Percentiles rank a stretch among this genome's conserved stretches.
phyloP scores from a whole-genome alignment of 1,140 invertebrate species.

The Anastrepha ludens region DNA sequence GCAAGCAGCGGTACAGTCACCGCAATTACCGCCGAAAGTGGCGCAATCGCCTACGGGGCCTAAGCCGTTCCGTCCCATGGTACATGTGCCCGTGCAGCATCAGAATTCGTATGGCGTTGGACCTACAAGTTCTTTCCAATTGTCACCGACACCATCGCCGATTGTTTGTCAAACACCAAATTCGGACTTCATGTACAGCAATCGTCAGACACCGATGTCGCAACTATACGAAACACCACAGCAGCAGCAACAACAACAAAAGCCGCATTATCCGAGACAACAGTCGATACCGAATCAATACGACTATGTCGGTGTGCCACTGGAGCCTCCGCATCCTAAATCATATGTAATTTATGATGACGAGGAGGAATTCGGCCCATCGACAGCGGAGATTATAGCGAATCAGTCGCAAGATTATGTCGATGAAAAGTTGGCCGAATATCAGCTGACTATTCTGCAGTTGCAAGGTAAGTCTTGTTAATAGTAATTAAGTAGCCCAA shows the following conservation, averaged over 20 bases:
- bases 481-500: too few relatives aligned
- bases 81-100: slow-evolving; percentile 63
- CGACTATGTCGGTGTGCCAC: slow-evolving; percentile 78
- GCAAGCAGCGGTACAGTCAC: slow-evolving; percentile 55
- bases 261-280: slow-evolving; percentile 53
- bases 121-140: slow-evolving; percentile 72
- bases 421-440: slow-evolving; percentile 94
- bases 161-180: slow-evolving; percentile 71
- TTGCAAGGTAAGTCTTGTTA: slow-evolving; percentile 84
- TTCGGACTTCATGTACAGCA: slow-evolving; percentile 70
- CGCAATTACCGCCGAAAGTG: slow-evolving; percentile 58
- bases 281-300: slow-evolving; percentile 70
- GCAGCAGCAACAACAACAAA: slow-evolving; percentile 45
- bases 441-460: slow-evolving; percentile 92
- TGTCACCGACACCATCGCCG: slow-evolving; percentile 72
- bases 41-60: slow-evolving; percentile 57
- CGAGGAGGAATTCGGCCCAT: slow-evolving; percentile 83
- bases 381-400: slow-evolving; percentile 93
- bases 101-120: slow-evolving; percentile 67
- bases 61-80: slow-evolving; percentile 66
- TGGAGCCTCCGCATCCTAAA: slow-evolving; percentile 80
- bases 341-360: slow-evolving; percentile 78
- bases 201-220: slow-evolving; percentile 70
- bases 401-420: slow-evolving; percentile 95
- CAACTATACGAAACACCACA: slow-evolving; percentile 59